Evolutionary conservation across 2,113 vertebrate species (phyloP), one percentile per base, ranked within the genome.

Genomic region (Dicerorhinus sumatrensis): DNA sequence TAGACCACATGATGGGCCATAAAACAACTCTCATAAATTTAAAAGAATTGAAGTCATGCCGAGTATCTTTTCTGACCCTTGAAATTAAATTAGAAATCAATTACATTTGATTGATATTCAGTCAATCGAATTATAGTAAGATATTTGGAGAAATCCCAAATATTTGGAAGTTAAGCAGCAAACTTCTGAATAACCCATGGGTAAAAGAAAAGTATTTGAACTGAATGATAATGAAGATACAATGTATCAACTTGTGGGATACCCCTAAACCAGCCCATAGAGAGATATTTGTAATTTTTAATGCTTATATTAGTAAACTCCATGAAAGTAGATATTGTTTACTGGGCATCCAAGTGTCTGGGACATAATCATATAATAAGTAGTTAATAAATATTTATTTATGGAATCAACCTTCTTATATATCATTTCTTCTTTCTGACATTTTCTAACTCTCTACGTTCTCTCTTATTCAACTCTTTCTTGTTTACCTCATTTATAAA

Each of bases 401-500:
- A 65, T 39, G 21, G n/a, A 91, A 13, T n/a, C 33, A 65, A 6
- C 1, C 56, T 83, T 2, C 16, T 82, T 56, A 39, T 90, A 6
- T 27, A 16, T 84, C 17, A 92, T 13, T 27, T 23, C 63, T 83
- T 25, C 3, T 89, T 75, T 5, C 21, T 94, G 58, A n/a, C 3
- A 8, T 69, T 79, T 89, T 90, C 33, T 21, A 80, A 69, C 6
- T 75, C 12, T 31, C 56, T 72, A 1, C 56, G n/a, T 79, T 77
- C 36, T 73, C 67, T 92, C 33, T 62, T 20, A 69, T 6, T 60
- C 27, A 97, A 58, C 0, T 73, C 1, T 67, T 79, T 86, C 3
- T 17, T 67, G 36, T 84, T 88, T 83, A 56, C 72, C 31, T 93
- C 27, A 21, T 54, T 84, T 96, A 70, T 36, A 91, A 91, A 87